Base-by-base conservation (phyloP, 1,140 invertebrate species). In the Scaptomyza montana region DNA sequence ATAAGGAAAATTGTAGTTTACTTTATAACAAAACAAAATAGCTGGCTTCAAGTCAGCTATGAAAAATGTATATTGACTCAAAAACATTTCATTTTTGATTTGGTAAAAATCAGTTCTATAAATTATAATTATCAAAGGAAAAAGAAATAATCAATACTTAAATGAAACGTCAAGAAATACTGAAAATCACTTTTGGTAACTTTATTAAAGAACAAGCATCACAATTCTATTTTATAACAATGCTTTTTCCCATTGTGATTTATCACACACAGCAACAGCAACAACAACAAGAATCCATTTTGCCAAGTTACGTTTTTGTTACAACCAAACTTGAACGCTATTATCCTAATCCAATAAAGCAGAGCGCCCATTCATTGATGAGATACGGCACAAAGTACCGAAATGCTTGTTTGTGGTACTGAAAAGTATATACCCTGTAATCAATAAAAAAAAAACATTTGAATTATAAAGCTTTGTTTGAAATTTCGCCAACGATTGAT, bases 331-430 rank as follows among this genome's bases (percentile, higher is more conserved):
- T 16, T 6, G 25, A 45, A 49, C 16, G 8, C 46, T 19, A 66
- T 54, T 60, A 53, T 19, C 8, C 9, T 50, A 53, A 56, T 56
- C 19, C 28, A 45, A 55, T 55, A 47, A 54, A 30, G 39, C 51
- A 30, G 36, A 71, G 46, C 30, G 68, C 49, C 47, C 59, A 77
- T 80, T 69, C 33, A 54, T 55, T 77, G 54, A 74, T 85, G 77
- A 85, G 77, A 84, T 79, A 79, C 9, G 10, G 39, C 57, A 67
- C 43, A 53, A 36, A 9, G 33, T 36, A 3, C 33, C 6, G 2
- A 46, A 25, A 28, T 4, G 12, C 4, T 1, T 3, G 5, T 1
- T 3, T 12, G 25, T 36, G 8, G 6, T 2, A 7, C 30, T 51
- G 25, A 7, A 8, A 36, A 2, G 3, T 28, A 6, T 28, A 21